Conservation (phyloP, 2,888 invertebrate genomes). For the Cephus runcator region DNA sequence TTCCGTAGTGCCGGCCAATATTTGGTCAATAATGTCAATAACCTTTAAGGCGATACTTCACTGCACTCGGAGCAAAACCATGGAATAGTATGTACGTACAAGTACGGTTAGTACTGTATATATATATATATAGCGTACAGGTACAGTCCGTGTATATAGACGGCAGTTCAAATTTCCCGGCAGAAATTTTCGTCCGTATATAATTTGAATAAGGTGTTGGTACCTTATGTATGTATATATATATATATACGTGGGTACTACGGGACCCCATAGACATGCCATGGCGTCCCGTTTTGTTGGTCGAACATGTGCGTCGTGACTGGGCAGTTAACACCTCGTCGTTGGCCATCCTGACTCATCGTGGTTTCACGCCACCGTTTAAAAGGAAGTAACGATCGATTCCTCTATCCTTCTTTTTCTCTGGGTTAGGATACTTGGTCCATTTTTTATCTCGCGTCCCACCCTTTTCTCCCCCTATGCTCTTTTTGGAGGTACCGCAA, state of each 20-base stretch:
- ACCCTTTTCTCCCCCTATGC: too few relatives aligned
- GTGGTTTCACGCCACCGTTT: too few relatives aligned
- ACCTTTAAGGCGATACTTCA: slow-evolving; percentile 41
- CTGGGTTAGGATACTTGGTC: too few relatives aligned
- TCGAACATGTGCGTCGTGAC: slow-evolving; percentile 55
- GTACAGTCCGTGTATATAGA: too few relatives aligned
- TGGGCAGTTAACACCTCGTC: slow-evolving; percentile 52
- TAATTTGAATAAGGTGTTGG: too few relatives aligned
- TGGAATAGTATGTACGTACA: neutral
- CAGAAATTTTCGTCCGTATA: too few relatives aligned
- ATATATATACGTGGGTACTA: neutral
- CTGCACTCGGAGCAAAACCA: neutral
- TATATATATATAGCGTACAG: too few relatives aligned
- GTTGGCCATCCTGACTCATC: neutral
- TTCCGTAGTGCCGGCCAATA: slow-evolving; percentile 37
- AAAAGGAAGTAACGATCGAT: too few relatives aligned
- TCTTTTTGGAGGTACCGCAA: too few relatives aligned
- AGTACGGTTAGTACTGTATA: neutral
- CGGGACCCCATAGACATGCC: slow-evolving; percentile 29
- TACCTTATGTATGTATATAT: neutral
- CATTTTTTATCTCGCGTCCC: too few relatives aligned
- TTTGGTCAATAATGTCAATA: slow-evolving; percentile 55
- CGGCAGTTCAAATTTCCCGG: too few relatives aligned
- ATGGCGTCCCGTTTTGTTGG: slow-evolving; percentile 36
- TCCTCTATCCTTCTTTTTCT: too few relatives aligned